A percentile compares a stretch with the other conserved stretches of the same genome.
Conservation (phyloP, 1,140 invertebrate genomes). For the Cydia splendana region DNA sequence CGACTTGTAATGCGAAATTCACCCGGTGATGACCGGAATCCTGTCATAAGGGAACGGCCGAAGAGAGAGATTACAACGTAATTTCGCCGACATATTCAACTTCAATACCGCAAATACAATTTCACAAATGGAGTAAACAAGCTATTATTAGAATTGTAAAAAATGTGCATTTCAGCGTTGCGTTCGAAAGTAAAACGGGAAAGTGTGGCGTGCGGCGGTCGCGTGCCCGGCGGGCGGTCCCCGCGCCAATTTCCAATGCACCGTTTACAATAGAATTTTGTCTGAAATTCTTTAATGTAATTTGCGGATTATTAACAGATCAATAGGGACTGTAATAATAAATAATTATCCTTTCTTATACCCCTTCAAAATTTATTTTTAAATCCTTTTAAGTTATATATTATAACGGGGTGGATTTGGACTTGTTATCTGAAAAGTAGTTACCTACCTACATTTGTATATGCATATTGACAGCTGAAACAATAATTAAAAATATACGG, state of each 20-base stretch:
- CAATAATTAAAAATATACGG: no score
- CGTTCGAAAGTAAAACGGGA: slow-evolving; percentile 78
- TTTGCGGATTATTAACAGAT: not conserved
- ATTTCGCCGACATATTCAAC: not conserved
- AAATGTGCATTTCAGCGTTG: slow-evolving; percentile 54
- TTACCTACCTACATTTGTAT: no score
- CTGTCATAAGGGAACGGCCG: no score
- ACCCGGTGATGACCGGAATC: no score
- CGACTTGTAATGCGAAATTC: no score
- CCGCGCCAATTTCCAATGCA: slow-evolving; percentile 62
- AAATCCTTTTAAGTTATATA: no score
- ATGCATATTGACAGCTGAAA: no score
- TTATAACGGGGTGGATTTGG: no score
- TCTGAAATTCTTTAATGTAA: slow-evolving; percentile 13
- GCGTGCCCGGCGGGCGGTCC: slow-evolving; percentile 53
- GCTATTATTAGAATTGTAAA: slow-evolving; percentile 40
- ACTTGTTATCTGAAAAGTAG: no score
- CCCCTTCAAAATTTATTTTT: no score
- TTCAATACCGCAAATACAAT: slow-evolving; percentile 5
- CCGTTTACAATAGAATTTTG: slow-evolving; percentile 48
- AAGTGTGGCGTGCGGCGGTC: slow-evolving; percentile 61
- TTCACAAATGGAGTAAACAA: slow-evolving; percentile 17
- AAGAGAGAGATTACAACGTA: not conserved
- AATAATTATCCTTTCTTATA: no score
- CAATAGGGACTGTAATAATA: no score